Conservation (phyloP, 2,113 vertebrate genomes). For the Caracal caracal region DNA sequence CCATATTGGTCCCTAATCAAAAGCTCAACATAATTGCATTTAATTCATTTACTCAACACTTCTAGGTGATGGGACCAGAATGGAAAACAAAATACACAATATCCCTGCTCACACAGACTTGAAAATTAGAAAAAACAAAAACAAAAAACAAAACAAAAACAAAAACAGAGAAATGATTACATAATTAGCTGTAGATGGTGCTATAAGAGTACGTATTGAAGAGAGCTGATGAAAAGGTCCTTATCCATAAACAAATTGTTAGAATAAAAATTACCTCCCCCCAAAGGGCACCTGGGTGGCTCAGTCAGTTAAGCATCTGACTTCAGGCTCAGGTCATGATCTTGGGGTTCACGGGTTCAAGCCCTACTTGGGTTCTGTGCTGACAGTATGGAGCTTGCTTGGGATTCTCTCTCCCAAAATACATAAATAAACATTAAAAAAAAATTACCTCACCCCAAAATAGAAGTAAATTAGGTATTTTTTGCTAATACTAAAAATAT, state of each 20-base stretch:
- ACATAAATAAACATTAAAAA: not conserved
- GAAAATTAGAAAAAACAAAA: not conserved
- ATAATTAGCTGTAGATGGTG: not conserved
- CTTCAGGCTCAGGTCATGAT: too few relatives aligned
- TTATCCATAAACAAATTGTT: not conserved
- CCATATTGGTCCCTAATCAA: not conserved
- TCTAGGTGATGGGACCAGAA: not conserved
- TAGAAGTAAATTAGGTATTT: not conserved
- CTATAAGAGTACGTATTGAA: not conserved
- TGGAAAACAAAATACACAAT: not conserved
- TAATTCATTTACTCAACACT: not conserved
- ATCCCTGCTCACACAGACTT: not conserved
- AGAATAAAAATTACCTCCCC: not conserved
- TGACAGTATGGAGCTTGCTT: too few relatives aligned
- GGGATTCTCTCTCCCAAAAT: too few relatives aligned
- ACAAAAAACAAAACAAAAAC: too few relatives aligned
- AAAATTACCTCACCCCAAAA: not conserved
- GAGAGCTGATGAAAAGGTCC: not conserved
- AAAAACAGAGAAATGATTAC: not conserved
- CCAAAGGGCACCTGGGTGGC: not conserved
- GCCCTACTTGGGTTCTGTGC: too few relatives aligned
- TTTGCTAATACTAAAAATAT: slow-evolving; percentile 14
- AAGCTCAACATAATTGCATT: not conserved
- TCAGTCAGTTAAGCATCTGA: too few relatives aligned
- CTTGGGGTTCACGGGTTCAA: too few relatives aligned